Evolutionary conservation across 2,888 invertebrate species (phyloP), one percentile per base, ranked within the genome.

Genomic region (Tenodera sinensis): DNA sequence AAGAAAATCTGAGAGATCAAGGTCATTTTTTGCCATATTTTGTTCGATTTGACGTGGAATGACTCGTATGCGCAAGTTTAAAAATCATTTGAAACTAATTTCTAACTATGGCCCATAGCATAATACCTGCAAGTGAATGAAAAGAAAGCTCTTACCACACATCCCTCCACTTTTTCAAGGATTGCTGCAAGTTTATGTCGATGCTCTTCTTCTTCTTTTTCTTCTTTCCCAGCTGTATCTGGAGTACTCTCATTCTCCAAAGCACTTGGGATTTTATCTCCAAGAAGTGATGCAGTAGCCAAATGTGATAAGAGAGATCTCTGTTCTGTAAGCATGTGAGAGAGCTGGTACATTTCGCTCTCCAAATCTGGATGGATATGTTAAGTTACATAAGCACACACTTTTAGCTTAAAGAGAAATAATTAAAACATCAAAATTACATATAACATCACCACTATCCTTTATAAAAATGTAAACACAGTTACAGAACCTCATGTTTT

Each of bases 311-410:
- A 95, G 89, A 99, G 95, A 87, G 97, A 96, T 91, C 98, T 96
- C 93, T 99, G 99, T 92, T 99, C 99, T 88, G 98, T 97, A 47
- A 99, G 94, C 92, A 98, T 95, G 93, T 99, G 98, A 71, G 98
- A 99, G 89, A 99, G 94, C 93, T 99, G 98, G 93, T 99, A 99
- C 99, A 99, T 99, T 94, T 99, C 99, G 91, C 98, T 98, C 94
- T 99, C 99, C 92, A 99, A 94, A 95, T 98, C 96, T 96, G 91
- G 88, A 87, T 27, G 28, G 88, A 15, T 27, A 34, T 85, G 91
- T 91, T 83, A 84, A 28, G n/a, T 15, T 14, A 83, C 25, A 83
- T 42, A 34, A 3, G 7, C 34, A 34, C 34, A 34, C 34, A 12
- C 12, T 42, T 6, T 9, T 42, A 42, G 12, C 9, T 12, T 42